A percentile compares a stretch with the other conserved stretches of the same genome.
phyloP scores from a whole-genome alignment of 2,797 vertebrate species.

The Oryzias sinensis region DNA sequence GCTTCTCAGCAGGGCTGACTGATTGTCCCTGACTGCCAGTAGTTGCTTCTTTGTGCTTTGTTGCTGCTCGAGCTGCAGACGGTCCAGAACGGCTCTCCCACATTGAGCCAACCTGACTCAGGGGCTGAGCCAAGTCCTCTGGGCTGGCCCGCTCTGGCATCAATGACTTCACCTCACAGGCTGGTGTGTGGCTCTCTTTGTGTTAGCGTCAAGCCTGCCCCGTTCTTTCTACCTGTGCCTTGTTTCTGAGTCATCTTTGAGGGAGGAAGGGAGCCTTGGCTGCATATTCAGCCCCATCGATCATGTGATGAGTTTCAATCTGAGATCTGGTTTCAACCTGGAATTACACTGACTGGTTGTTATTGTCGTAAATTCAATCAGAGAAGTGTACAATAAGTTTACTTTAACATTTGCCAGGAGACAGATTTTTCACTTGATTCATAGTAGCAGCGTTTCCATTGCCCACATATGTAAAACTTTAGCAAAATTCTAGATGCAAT shows the following conservation, averaged over 20 bases:
- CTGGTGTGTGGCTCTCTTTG: constrained; percentile 6
- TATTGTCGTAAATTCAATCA: too few relatives aligned
- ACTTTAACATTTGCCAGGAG: too few relatives aligned
- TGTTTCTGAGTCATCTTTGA: background rate
- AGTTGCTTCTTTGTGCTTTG: constrained; percentile 38
- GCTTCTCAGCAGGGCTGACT: constrained; percentile 37
- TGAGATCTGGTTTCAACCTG: too few relatives aligned
- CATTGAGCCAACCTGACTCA: constrained; percentile 46
- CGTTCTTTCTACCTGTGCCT: constrained; percentile 19
- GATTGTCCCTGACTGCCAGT: constrained; percentile 51
- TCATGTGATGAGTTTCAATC: too few relatives aligned
- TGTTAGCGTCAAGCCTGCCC: constrained; percentile 23
- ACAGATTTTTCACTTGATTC: too few relatives aligned
- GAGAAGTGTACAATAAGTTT: too few relatives aligned
- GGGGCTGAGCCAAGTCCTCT: constrained; percentile 34
- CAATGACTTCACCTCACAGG: constrained; percentile 22
- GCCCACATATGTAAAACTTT: too few relatives aligned
- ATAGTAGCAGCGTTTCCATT: too few relatives aligned
- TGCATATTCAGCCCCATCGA: background rate
- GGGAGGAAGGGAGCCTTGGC: background rate
- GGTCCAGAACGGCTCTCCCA: constrained; percentile 20
- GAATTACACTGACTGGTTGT: too few relatives aligned
- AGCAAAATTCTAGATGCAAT: too few relatives aligned
- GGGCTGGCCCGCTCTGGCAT: constrained; percentile 23
- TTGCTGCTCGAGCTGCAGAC: constrained; percentile 39